A percentile compares a stretch with the other conserved stretches of the same genome.
phyloP scores from a whole-genome alignment of 2,113 vertebrate species.

The Alligator sinensis region DNA sequence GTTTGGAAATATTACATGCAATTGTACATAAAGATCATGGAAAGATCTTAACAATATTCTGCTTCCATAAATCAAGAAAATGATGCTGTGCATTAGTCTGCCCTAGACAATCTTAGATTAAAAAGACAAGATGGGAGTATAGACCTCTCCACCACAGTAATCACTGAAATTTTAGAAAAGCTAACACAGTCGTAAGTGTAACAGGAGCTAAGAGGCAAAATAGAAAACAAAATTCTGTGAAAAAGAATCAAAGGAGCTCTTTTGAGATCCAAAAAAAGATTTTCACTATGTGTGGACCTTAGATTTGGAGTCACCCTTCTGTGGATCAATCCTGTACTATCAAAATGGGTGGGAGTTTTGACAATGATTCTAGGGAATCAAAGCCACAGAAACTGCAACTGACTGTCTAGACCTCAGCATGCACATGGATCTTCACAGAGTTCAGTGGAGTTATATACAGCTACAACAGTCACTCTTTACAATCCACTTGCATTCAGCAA shows the following conservation, averaged over 20 bases:
- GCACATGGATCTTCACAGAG: too few relatives aligned
- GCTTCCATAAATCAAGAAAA: constrained; percentile 3
- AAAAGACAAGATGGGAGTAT: not conserved
- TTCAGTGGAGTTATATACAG: too few relatives aligned
- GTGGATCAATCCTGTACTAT: not conserved
- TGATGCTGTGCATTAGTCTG: not conserved
- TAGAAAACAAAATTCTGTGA: not conserved
- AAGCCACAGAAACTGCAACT: not conserved
- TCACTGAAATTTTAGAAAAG: not conserved
- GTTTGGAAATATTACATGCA: not conserved
- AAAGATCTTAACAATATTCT: not conserved
- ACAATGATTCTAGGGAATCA: not conserved
- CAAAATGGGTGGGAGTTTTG: not conserved
- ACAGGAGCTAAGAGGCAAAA: not conserved
- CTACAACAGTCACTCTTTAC: not conserved
- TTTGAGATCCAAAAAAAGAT: not conserved
- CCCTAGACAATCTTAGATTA: not conserved
- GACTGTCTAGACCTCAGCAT: too few relatives aligned
- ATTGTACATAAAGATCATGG: not conserved
- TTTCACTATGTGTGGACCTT: not conserved
- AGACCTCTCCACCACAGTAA: not conserved
- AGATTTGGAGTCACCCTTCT: not conserved
- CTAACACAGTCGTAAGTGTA: not conserved
- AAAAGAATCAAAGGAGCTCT: not conserved
- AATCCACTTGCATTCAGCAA: not conserved